Evolutionary conservation across 2,797 vertebrate genomes (phyloP), one percentile per base, ranked within the genome.

Genomic region (Gymnodraco acuticeps): DNA sequence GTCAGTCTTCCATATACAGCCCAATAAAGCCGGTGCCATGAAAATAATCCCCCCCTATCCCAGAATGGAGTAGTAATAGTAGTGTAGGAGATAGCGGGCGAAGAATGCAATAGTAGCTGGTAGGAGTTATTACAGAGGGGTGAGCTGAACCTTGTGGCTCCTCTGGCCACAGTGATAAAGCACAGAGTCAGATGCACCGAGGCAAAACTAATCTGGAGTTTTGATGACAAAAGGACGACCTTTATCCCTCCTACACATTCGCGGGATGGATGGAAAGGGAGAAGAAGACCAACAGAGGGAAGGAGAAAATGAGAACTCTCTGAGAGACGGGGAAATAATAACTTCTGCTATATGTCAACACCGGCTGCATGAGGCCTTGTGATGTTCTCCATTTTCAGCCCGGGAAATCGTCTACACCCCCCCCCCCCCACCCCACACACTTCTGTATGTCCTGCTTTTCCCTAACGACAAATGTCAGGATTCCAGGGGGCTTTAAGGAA

Each of bases 151-250:
- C 92, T 82, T 75, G 86, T 85, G 90, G 84, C 89, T 92, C 85
- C 89, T 90, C 89, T 92, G 91, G 91, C 90, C 92, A 78, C 88
- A 73, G 87, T 88, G 92, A 93, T 93, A 92, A 93, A 93, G 89
- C 87, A 83, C 79, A 81, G 86, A 87, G 88, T 90, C 88, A 89
- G 90, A 94, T 91, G 90, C 92, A 92, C 90, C 90, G 88, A 93
- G 92, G 92, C 92, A 93, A 93, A 93, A 93, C 93, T 93, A 94
- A 94, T 94, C 92, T 94, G 89, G 88, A 92, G 91, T 92, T 94
- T 90, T 93, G 93, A 94, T 93, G 93, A 94, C 92, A 92, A 92
- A 93, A 90, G 86, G 81, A 91, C 86, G 88, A 94, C 93, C 93
- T 94, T 94, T 93, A 93, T 93, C 90, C 90, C 87, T 87, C 91